A percentile compares a stretch with the other conserved stretches of the same genome.
Conservation (phyloP, 1,140 invertebrate species). For the Scaptomyza pallida region DNA sequence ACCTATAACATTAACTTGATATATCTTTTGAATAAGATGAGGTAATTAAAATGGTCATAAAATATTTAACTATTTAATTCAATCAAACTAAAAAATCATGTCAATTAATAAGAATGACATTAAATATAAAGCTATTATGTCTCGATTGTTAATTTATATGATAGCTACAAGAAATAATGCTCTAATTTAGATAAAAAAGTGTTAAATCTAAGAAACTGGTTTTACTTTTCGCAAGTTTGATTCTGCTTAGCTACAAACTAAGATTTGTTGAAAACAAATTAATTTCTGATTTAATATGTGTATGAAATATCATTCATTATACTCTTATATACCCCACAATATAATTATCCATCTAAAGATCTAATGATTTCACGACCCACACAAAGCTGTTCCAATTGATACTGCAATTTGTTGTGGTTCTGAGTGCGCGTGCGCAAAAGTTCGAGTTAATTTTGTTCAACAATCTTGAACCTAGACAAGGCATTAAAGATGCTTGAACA, state of each 20-base stretch:
- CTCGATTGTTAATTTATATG: not conserved
- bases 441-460: conserved; percentile 6
- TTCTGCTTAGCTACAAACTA: not conserved
- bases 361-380: conserved; percentile 3
- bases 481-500: conserved; percentile 15
- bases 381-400: conserved; percentile 11
- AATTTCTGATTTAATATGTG: not conserved
- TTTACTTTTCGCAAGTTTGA: not conserved
- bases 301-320: too few relatives aligned
- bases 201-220: not conserved
- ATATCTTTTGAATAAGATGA: not conserved
- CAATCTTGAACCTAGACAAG: conserved; percentile 4
- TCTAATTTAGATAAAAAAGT: not conserved
- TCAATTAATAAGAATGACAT: too few relatives aligned
- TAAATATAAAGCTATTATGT: not conserved
- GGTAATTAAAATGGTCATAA: too few relatives aligned
- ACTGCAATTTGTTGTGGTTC: conserved; percentile 18
- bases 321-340: too few relatives aligned
- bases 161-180: not conserved
- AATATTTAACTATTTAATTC: too few relatives aligned
- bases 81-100: too few relatives aligned
- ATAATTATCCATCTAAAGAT: conserved; percentile 3
- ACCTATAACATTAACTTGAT: too few relatives aligned
- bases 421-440: conserved; percentile 21
- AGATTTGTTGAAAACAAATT: not conserved